phyloP scores from a whole-genome alignment of 2,888 invertebrate genomes.

The Epirrhoe tristata region DNA sequence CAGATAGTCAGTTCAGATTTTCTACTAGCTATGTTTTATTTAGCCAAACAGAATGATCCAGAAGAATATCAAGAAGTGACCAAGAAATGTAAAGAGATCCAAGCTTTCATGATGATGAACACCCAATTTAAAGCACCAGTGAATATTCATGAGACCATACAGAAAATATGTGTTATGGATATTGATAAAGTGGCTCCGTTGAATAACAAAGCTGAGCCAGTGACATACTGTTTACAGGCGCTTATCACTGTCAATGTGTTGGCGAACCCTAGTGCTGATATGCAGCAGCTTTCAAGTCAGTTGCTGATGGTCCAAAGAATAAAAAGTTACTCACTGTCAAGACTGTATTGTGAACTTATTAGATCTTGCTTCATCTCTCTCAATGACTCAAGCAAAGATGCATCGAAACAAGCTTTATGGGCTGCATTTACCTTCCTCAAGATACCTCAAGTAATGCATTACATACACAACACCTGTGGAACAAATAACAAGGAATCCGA shows the following conservation, averaged over 20 bases:
- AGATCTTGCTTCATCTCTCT: slow-evolving; percentile 95
- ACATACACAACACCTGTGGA: slow-evolving; percentile 86
- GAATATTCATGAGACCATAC: slow-evolving; percentile 86
- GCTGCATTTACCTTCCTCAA: slow-evolving; percentile 97
- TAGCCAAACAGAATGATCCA: slow-evolving; percentile 92
- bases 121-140: slow-evolving; percentile 83
- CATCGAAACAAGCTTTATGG: slow-evolving; percentile 95
- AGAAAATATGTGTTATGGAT: slow-evolving; percentile 87
- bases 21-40: slow-evolving; percentile 92
- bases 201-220: slow-evolving; percentile 86
- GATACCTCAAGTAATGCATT: slow-evolving; percentile 92
- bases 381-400: slow-evolving; percentile 92
- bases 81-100: slow-evolving; percentile 92
- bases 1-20: slow-evolving; percentile 90
- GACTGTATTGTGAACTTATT: slow-evolving; percentile 95
- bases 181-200: slow-evolving; percentile 86
- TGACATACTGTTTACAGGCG: slow-evolving; percentile 91
- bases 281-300: slow-evolving; percentile 92
- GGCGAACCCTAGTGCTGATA: slow-evolving; percentile 93
- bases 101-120: slow-evolving; percentile 85
- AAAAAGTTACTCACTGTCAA: slow-evolving; percentile 92
- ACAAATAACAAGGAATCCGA: slow-evolving; percentile 86
- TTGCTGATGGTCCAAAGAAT: slow-evolving; percentile 93
- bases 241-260: slow-evolving; percentile 94
- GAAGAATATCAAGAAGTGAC: slow-evolving; percentile 88